Evolutionary conservation across 1,140 invertebrate genomes (phyloP).

Genomic region (Homarus americanus): DNA sequence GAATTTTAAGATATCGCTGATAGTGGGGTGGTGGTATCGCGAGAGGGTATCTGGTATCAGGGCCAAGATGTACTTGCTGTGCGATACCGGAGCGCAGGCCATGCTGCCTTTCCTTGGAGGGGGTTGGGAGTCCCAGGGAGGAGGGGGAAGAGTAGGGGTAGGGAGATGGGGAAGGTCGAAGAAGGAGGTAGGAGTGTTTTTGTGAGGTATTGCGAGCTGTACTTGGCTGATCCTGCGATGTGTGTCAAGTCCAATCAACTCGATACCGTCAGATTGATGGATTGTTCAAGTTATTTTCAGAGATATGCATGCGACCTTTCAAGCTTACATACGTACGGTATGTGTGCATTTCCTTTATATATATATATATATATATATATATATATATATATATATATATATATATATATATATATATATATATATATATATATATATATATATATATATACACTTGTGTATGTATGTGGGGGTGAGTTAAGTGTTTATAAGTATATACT

Average conservation of each 20-base stretch:
- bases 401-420: conserved; percentile 27
- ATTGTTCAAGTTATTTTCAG: background rate
- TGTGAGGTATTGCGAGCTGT: background rate
- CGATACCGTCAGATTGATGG: background rate
- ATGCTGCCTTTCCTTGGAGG: background rate
- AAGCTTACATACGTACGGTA: background rate
- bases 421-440: conserved; percentile 6
- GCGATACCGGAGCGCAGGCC: background rate
- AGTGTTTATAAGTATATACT: too few relatives aligned
- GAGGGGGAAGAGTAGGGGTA: background rate
- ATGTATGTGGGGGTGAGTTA: too few relatives aligned
- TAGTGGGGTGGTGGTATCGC: conserved; percentile 2
- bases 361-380: conserved; percentile 27
- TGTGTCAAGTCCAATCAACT: background rate
- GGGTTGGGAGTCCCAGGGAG: too few relatives aligned
- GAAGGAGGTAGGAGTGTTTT: background rate
- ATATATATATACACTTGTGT: background rate
- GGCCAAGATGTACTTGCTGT: background rate
- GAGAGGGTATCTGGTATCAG: conserved; percentile 11
- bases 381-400: conserved; percentile 30
- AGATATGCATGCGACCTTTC: background rate
- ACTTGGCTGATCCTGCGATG: background rate
- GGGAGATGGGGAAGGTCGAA: too few relatives aligned
- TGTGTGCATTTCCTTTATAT: background rate
- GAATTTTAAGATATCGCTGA: conserved; percentile 40